Conservation (phyloP, 2,888 invertebrate genomes). For the Chymomyza fuscimana region DNA sequence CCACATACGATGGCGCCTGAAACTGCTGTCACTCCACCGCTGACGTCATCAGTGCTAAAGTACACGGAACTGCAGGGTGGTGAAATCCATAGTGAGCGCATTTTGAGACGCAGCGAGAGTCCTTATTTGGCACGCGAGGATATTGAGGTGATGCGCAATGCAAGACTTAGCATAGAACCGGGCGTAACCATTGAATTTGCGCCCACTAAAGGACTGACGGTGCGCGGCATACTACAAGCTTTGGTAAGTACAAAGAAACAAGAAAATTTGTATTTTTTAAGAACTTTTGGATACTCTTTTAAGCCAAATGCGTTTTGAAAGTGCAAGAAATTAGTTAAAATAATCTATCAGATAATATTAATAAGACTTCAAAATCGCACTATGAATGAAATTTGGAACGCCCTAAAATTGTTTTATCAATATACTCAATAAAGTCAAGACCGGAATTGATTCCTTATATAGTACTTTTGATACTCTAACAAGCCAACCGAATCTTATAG, state of each 20-base stretch:
- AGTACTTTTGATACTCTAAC: no score
- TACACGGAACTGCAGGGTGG: conserved; percentile 77
- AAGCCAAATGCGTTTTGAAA: no score
- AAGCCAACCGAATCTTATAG: no score
- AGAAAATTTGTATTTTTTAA: conserved; percentile 2
- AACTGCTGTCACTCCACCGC: conserved; percentile 55
- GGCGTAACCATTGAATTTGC: conserved; percentile 94
- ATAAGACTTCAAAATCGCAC: no score
- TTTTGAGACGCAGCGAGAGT: conserved; percentile 81
- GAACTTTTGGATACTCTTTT: conserved; percentile 9
- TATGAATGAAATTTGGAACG: no score
- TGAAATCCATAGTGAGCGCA: conserved; percentile 77
- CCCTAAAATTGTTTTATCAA: no score
- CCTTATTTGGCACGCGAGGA: conserved; percentile 90
- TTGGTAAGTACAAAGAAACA: conserved; percentile 85
- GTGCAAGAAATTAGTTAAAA: no score
- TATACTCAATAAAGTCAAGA: no score
- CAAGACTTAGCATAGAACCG: conserved; percentile 91
- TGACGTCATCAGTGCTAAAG: conserved; percentile 53
- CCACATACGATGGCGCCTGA: conserved; percentile 28
- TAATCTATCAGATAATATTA: no score
- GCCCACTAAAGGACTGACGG: conserved; percentile 95
- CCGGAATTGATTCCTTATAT: no score
- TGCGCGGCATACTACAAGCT: conserved; percentile 92
- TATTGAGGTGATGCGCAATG: conserved; percentile 88